Evolutionary conservation across 2,888 invertebrate genomes (phyloP), one percentile per base, ranked within the genome.

Genomic region (Parnassius mnemosyne): DNA sequence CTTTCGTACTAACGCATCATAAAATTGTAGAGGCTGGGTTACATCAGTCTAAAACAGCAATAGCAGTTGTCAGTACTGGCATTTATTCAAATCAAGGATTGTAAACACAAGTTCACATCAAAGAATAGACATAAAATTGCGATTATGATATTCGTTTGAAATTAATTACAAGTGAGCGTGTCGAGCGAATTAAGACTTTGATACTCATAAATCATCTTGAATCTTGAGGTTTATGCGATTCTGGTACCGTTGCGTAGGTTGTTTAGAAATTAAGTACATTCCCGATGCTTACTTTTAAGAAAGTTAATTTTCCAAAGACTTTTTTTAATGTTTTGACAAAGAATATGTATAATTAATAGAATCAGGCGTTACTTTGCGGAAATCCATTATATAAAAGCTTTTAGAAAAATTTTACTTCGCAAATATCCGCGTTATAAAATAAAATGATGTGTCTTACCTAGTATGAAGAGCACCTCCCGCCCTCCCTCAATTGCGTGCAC

Each of bases 81-180:
- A 16, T 60, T 54, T 25, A 60, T 43, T 54, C 53, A 46, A 41
- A 54, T 44, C 43, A 47, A 20, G 55, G 13, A 63, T 60, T 60
- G 68, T 69, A 71, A 72, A 73, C 73, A 70, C 69, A 66, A 63
- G 65, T 63, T 67, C 65, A 72, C 70, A 66, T 72, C 71, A 73
- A 73, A 73, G 71, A 67, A 65, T 58, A 54, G 57, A 66, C 69
- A 68, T 71, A 66, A 72, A 72, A 66, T 69, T 68, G 68, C 68
- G 70, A 74, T 74, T 74, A 74, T 74, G 70, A 74, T 74, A 72
- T 74, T 70, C 69, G 70, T 73, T 71, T 68, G 71, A 73, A 65
- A 72, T 74, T 74, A 73, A 73, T 70, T 71, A 68, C 64, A 61
- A 55, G 64, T 65, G 65, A 64, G 64, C 66, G 62, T 54, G 63